Evolutionary conservation across 2,113 vertebrate genomes (phyloP).

Genomic region (Daubentonia madagascariensis): DNA sequence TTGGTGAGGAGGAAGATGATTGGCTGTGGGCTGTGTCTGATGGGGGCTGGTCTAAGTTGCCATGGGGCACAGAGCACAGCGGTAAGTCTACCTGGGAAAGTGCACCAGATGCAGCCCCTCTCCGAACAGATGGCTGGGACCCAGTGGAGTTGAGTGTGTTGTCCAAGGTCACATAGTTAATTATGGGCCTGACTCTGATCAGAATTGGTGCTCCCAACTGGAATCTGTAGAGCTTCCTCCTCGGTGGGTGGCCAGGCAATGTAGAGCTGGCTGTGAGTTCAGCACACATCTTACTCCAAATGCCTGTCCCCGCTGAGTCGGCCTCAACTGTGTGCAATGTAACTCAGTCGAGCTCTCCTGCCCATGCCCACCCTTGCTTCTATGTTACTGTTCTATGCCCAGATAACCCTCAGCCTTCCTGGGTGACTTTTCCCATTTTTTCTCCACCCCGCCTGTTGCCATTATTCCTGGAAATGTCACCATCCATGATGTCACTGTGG

Average conservation of each 20-base stretch:
- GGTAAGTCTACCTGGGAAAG: not conserved
- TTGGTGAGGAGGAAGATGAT: too few species aligned
- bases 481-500: not conserved
- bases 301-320: rapidly evolving
- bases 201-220: not conserved
- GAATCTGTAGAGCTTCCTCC: not conserved
- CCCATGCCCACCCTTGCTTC: too few species aligned
- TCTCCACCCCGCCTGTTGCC: not conserved
- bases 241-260: not conserved
- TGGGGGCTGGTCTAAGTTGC: not conserved
- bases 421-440: not conserved
- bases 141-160: not conserved
- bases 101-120: not conserved
- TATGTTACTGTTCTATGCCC: not conserved
- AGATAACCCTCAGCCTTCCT: not conserved
- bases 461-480: not conserved
- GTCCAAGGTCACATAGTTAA: not conserved
- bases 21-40: not conserved
- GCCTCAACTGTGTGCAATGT: rapidly evolving
- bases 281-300: not conserved
- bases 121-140: not conserved
- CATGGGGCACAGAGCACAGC: not conserved
- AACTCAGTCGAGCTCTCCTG: too few species aligned
- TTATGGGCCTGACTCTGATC: not conserved
- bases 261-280: not conserved